Conservation (phyloP, 2,888 invertebrate genomes). For the Adela reaumurella region DNA sequence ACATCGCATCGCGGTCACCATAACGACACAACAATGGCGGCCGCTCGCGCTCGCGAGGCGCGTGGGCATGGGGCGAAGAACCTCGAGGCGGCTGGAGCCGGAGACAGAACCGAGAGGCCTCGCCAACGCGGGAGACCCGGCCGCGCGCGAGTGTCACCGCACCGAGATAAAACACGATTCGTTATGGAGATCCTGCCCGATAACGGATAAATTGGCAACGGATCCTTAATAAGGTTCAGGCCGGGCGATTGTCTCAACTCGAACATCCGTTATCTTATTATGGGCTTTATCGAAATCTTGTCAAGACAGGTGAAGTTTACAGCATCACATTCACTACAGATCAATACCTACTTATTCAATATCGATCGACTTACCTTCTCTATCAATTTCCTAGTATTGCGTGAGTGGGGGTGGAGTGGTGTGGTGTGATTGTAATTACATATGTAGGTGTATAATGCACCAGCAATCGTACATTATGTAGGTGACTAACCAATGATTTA, state of each 20-base stretch:
- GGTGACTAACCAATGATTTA: no score
- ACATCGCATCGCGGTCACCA: slow-evolving; percentile 27
- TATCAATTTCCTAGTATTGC: no score
- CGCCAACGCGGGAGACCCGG: slow-evolving; percentile 7
- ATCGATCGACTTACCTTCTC: no score
- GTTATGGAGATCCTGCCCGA: slow-evolving; percentile 31
- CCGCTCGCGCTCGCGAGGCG: slow-evolving; percentile 6
- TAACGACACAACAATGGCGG: slow-evolving; percentile 42
- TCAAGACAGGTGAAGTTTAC: not conserved
- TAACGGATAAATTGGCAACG: slow-evolving; percentile 41
- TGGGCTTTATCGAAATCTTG: not conserved
- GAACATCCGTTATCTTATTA: not conserved
- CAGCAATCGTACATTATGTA: no score
- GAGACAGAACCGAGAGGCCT: not conserved
- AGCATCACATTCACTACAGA: no score
- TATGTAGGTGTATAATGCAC: no score
- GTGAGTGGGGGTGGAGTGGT: no score
- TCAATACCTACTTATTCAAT: no score
- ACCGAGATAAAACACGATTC: slow-evolving; percentile 15
- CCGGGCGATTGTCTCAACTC: not conserved
- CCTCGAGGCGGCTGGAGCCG: no score
- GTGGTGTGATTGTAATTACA: no score
- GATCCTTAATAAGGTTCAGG: slow-evolving; percentile 20
- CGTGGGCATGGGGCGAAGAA: not conserved
- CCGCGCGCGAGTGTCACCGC: slow-evolving; percentile 19